These are phyloP conservation scores for Zaprionus capensis DNA, from an alignment of 1,140 invertebrate genomes.

Conservation along the genomic window DNA sequence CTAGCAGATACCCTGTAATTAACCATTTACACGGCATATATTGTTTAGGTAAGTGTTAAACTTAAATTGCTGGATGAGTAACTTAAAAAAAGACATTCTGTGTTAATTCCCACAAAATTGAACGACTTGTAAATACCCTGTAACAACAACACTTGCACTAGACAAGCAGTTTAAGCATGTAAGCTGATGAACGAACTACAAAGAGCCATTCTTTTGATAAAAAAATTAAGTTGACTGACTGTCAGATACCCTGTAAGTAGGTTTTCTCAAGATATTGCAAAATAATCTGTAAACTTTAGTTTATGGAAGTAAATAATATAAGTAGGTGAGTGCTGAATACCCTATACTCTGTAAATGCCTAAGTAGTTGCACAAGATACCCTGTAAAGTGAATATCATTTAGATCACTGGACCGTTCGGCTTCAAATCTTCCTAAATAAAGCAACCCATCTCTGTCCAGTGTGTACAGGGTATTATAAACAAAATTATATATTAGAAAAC, in stretches of 20 bases:
- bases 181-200: not conserved
- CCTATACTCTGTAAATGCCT: not conserved
- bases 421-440: too few relatives aligned
- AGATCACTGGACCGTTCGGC: too few relatives aligned
- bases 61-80: too few relatives aligned
- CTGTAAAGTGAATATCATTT: not conserved
- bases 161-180: not conserved
- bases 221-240: too few relatives aligned
- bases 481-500: slow-evolving; percentile 69
- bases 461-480: slow-evolving; percentile 26
- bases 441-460: not conserved
- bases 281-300: too few relatives aligned
- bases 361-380: not conserved
- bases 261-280: not conserved
- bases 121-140: not conserved
- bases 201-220: not conserved
- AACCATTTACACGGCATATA: not conserved
- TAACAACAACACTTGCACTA: not conserved
- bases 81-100: too few relatives aligned
- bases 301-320: too few relatives aligned
- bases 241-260: not conserved
- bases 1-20: slow-evolving; percentile 11
- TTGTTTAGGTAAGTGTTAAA: not conserved
- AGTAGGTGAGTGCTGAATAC: too few relatives aligned
- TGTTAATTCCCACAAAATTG: not conserved